Evolutionary conservation across 2,888 invertebrate genomes (phyloP), one percentile per base, ranked within the genome.

Genomic region (Drosophila paucipuncta): DNA sequence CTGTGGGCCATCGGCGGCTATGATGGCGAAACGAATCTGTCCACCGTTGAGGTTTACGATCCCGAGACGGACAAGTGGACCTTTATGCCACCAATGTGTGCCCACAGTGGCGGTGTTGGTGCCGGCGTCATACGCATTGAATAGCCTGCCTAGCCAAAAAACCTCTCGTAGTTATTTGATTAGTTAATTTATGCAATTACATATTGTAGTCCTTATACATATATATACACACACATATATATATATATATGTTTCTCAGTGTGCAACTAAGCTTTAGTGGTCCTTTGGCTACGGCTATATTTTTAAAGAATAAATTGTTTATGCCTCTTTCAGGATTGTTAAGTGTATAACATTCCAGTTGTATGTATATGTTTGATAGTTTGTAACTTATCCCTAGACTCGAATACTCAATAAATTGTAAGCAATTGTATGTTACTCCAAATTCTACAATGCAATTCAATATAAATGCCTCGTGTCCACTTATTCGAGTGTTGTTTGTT

Each of bases 61-160:
- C 97, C 97, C 4, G 94, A 94, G 78, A 94, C 94, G 7, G 95
- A 97, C 91, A 94, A 94, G 31, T 97, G 97, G 97, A 95, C 94
- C 4, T 96, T 96, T 91, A 96, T 95, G 22, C 95, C 96, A 3
- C 94, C 96, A 0, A 97, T 97, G 97, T 95, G 96, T 82, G 97
- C 96, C 2, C 98, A 98, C 91, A 97, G 97, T 92, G 98, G 97
- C 1, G 97, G 97, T 1, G 97, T 98, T 0, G 97, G 97, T n/a
- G 96, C 97, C 31, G 97, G 97, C 0, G 97, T 97, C 7, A 95
- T 97, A 81, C 96, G 96, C 66, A 94, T 94, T 75, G 90, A 92
- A 58, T 75, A 75, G 52, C 75, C 73, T 76, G 73, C 68, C 75
- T 66, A 74, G 68, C 67, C 77, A 78, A 78, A 78, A 62, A 68